phyloP scores from a whole-genome alignment of 2,888 invertebrate genomes.

The Diaperis boleti region DNA sequence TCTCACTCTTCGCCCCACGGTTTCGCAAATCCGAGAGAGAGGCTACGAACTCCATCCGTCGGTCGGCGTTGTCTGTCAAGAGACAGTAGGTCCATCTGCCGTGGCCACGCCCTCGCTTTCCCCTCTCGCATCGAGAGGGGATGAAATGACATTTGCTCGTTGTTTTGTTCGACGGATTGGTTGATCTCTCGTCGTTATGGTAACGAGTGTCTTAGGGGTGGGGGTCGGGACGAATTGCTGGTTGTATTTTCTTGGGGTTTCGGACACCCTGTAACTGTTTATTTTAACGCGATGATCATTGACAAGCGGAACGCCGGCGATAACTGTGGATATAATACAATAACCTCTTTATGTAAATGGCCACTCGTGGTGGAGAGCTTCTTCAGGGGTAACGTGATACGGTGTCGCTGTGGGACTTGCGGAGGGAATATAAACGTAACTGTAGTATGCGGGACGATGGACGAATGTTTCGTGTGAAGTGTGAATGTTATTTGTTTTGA shows the following conservation, averaged over 20 bases:
- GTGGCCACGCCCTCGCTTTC: conserved; percentile 52
- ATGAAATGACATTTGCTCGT: conserved; percentile 46
- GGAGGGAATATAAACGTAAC: conserved; percentile 47
- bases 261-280: conserved; percentile 16
- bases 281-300: conserved; percentile 38
- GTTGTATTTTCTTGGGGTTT: conserved; percentile 32
- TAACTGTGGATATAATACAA: conserved; percentile 39
- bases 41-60: not conserved
- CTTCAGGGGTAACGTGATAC: conserved; percentile 55
- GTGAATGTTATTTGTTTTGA: not conserved
- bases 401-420: conserved; percentile 50
- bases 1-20: conserved; percentile 2
- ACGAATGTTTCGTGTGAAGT: not conserved
- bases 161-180: conserved; percentile 52
- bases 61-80: conserved; percentile 36
- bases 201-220: conserved; percentile 42
- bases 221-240: conserved; percentile 38
- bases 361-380: conserved; percentile 52
- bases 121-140: conserved; percentile 44
- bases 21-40: not conserved
- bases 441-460: not conserved
- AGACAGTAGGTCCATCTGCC: conserved; percentile 55
- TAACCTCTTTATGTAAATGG: conserved; percentile 46
- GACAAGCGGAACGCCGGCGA: conserved; percentile 35
- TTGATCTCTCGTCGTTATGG: conserved; percentile 55